Percentiles rank a stretch among this genome's conserved stretches.
Evolutionary conservation across 2,797 vertebrate species (phyloP).

Genomic region (Rhabdophis nuchalis): DNA sequence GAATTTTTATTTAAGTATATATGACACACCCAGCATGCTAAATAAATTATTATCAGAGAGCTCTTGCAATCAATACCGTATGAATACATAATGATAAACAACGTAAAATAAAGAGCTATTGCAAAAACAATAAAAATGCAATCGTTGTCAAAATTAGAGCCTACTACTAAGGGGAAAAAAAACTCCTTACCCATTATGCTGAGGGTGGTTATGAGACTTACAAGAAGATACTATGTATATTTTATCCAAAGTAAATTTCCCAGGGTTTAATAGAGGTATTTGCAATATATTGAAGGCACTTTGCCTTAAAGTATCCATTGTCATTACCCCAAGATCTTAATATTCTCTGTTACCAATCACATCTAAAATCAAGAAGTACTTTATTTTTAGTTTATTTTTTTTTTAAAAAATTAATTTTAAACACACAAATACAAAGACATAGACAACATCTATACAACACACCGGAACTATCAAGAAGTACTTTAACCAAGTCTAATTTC

Average conservation of each 20-base stretch:
- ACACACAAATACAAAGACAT: too few species aligned
- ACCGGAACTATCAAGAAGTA: background rate
- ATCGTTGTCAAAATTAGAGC: constrained; percentile 56
- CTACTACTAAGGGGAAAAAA: constrained; percentile 56
- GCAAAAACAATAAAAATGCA: constrained; percentile 64
- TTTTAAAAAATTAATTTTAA: too few species aligned
- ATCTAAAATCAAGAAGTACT: background rate
- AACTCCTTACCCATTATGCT: constrained; percentile 49
- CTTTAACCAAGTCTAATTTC: background rate
- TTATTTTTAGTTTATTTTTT: background rate
- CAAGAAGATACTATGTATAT: background rate
- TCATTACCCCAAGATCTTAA: background rate
- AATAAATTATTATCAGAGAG: constrained; percentile 74
- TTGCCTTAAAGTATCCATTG: background rate
- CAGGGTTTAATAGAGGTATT: background rate
- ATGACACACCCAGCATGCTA: constrained; percentile 63
- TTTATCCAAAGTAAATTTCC: constrained; percentile 28
- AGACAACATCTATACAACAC: too few species aligned
- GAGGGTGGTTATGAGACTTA: constrained; percentile 36
- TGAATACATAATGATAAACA: constrained; percentile 76
- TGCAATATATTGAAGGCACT: background rate
- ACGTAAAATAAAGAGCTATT: constrained; percentile 74
- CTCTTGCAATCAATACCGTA: constrained; percentile 72
- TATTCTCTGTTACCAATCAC: background rate
- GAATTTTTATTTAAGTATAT: constrained; percentile 62